Base-by-base conservation (phyloP, 2,888 invertebrate species). In the Rhaphigaster nebulosa region DNA sequence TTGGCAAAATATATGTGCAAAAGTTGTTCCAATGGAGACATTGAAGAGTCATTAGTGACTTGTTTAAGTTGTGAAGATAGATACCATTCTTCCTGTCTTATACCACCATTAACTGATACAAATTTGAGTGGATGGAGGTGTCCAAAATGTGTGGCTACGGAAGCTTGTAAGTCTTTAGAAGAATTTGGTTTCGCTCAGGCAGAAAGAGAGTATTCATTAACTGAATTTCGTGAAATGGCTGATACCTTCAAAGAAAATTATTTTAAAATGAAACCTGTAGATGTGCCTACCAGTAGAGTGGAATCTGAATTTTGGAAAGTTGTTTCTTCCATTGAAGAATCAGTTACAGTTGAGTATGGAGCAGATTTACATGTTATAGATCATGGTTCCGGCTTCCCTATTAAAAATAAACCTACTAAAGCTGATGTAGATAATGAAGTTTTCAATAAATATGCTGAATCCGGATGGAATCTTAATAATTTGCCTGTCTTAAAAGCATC, bases 261-360 rank as follows among this genome's bases (percentile, higher is more conserved):
- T 94, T 99, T 99, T 94, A 98, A 98, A 92, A 98, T 97, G 97
- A 98, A 98, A 1, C 98, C 98, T 91, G 98, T 98, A 94, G 95
- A 97, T 95, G 98, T 99, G 88, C 97, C 98, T 13, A 96, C 97
- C 0, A 95, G 96, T 41, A 94, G 96, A 60, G 99, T 99, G 3
- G 99, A 99, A 94, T 97, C 97, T 90, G 99, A 99, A 94, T 99
- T 99, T 94, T 99, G 99, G 99, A 96, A 99, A 92, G 97, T 99
- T 91, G 98, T 99, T 26, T 98, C 98, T 1, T 98, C 98, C 0
- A 97, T 99, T 90, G 99, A 99, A 93, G 99, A 99, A 93, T 98
- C 99, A 93, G 98, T 99, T 0, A 97, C 98, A 0, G 99, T 99
- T 1, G 99, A 99, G 93, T 99, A 99, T 93, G 99, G 99, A 3